Percentiles rank a stretch among this genome's conserved stretches.
Evolutionary conservation across 2,888 invertebrate species (phyloP).

Genomic region (Smittia aterrima): DNA sequence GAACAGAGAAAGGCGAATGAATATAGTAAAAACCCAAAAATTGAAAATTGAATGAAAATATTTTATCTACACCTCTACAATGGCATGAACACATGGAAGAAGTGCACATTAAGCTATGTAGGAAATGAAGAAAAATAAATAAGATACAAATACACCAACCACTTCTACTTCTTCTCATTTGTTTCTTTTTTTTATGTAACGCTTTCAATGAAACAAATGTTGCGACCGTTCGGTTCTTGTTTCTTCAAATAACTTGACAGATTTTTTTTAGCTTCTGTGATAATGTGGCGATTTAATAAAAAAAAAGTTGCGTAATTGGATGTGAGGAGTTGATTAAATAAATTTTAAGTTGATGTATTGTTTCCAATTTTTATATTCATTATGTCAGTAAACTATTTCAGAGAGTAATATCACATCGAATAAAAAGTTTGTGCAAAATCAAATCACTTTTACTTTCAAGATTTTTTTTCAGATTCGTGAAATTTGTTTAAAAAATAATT

Average conservation of each 20-base stretch:
- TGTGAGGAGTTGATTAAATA: no score
- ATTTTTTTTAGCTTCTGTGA: not conserved
- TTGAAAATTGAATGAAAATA: not conserved
- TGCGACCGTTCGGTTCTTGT: not conserved
- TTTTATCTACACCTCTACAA: conserved; percentile 19
- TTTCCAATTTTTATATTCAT: no score
- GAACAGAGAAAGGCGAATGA: conserved; percentile 34
- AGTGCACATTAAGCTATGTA: conserved; percentile 23
- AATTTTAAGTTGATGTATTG: no score
- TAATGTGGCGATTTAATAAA: not conserved
- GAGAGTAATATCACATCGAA: no score
- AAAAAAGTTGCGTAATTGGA: not conserved
- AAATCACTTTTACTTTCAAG: no score
- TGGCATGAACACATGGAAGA: not conserved
- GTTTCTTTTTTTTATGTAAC: not conserved
- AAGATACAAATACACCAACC: not conserved
- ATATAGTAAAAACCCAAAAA: conserved; percentile 4
- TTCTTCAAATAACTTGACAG: not conserved
- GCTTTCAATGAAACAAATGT: not conserved
- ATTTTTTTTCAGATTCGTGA: no score
- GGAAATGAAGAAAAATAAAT: conserved; percentile 37
- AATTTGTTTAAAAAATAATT: no score
- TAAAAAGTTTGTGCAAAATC: no score
- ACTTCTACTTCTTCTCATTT: not conserved
- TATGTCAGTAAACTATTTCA: no score